Base-by-base conservation (phyloP, 2,888 invertebrate genomes). In the Hypsopygia costalis region DNA sequence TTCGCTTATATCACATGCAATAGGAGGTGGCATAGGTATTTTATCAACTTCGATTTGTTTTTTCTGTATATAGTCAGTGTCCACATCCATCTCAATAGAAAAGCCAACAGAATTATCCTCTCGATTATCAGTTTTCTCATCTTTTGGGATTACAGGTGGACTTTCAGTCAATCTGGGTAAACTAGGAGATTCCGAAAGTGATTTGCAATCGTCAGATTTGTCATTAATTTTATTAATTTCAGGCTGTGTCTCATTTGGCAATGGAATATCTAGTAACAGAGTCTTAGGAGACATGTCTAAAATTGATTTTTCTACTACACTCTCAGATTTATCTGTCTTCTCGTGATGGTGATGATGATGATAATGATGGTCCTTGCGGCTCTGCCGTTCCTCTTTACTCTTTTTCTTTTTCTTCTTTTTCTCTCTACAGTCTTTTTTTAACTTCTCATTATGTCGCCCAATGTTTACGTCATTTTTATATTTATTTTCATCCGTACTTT, bases 341-440 rank as follows among this genome's bases (percentile, higher is more conserved):
- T 91, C 90, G 50, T 91, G 91, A 49, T 91, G 91, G 48, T 91
- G 91, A 64, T 92, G 92, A 64, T 94, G 92, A 58, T 94, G 92
- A 58, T 93, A 92, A 60, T 37, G 36, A 33, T 92, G 91, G 47
- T 92, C 91, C 63, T 91, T 91, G 27, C 93, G 91, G 60, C 90
- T 92, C 51, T 92, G 92, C 49, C 92, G 91, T 46, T 95, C 95
- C 58, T 95, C 95, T 69, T 93, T 94, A 39, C 92, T 94, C 65
- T 93, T 94, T 72, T 95, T 96, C 58, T 95, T 93, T 72, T 95
- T 96, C 80, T 96, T 96, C 76, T 94, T 95, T 77, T 94, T 95
- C 55, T 95, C 95, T 65, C 93, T 94, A 37, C 87, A 86, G 51
- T 94, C 91, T 51, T 75, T 91, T 87, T 58, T 90, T 66, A 54